Conservation (phyloP, 1,140 invertebrate genomes). For the Agrilus planipennis region DNA sequence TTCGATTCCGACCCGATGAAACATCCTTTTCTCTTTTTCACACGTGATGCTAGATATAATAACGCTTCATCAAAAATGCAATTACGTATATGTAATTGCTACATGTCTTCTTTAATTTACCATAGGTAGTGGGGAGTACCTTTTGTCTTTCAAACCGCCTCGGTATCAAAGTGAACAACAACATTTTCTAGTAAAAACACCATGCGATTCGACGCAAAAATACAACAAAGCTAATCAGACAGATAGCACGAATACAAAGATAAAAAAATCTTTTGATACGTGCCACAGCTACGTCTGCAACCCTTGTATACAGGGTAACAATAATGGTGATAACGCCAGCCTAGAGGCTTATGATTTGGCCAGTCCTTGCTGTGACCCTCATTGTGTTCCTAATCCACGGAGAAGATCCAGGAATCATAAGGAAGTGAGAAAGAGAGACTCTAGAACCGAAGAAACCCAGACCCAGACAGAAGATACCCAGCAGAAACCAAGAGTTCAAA, state of each 20-base stretch:
- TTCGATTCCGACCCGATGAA: too few relatives aligned
- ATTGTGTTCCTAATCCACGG: conserved; percentile 63
- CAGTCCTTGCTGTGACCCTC: conserved; percentile 70
- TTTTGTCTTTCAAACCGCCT: conserved; percentile 52
- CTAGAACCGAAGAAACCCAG: conserved; percentile 39
- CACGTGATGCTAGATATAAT: too few relatives aligned
- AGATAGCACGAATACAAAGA: conserved; percentile 34
- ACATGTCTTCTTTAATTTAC: too few relatives aligned
- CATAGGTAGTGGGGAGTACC: conserved; percentile 49
- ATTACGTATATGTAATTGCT: too few relatives aligned
- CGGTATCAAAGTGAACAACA: conserved; percentile 45
- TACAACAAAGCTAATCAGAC: conserved; percentile 35
- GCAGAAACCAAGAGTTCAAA: conserved; percentile 33
- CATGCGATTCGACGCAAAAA: conserved; percentile 36
- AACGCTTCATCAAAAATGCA: too few relatives aligned
- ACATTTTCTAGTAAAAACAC: conserved; percentile 49
- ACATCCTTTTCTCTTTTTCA: too few relatives aligned
- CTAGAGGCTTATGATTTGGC: conserved; percentile 72
- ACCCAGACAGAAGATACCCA: conserved; percentile 32
- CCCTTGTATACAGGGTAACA: conserved; percentile 54
- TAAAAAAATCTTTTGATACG: conserved; percentile 22
- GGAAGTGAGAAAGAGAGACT: conserved; percentile 46
- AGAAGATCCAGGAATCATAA: conserved; percentile 50
- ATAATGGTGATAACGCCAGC: conserved; percentile 56
- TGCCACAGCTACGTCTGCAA: conserved; percentile 42